Conservation (phyloP, 2,797 vertebrate genomes). For the Novumbra hubbsi region DNA sequence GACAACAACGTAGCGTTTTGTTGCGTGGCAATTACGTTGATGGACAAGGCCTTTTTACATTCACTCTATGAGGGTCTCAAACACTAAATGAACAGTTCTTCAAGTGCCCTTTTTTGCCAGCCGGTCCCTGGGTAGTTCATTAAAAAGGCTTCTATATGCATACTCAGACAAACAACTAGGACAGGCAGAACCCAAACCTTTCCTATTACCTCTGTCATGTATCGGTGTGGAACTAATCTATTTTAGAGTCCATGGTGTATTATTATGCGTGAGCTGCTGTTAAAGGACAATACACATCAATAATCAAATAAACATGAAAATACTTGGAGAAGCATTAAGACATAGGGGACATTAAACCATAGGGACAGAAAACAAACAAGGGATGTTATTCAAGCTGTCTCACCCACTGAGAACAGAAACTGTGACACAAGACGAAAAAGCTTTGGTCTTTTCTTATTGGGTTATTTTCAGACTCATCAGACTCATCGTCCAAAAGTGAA, state of each 20-base stretch:
- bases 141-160: too few species aligned
- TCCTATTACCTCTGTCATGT: not conserved
- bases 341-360: not conserved
- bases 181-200: not conserved
- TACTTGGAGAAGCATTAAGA: not conserved
- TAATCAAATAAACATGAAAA: not conserved
- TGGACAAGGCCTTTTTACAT: not conserved
- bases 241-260: not conserved
- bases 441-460: slow-evolving; percentile 27
- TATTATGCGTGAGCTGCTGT: not conserved
- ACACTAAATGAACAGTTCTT: too few species aligned
- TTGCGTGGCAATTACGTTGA: not conserved
- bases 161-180: too few species aligned
- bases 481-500: not conserved
- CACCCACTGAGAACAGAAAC: not conserved
- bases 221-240: not conserved
- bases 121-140: too few species aligned
- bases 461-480: not conserved
- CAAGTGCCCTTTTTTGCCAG: too few species aligned
- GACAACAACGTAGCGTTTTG: not conserved
- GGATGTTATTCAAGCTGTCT: not conserved
- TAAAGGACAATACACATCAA: not conserved
- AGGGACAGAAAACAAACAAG: not conserved
- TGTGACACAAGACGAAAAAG: slow-evolving; percentile 33
- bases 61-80: too few species aligned